Evolutionary conservation across 2,113 vertebrate genomes (phyloP), one percentile per base, ranked within the genome.

Genomic region (Hippocampus zosterae): DNA sequence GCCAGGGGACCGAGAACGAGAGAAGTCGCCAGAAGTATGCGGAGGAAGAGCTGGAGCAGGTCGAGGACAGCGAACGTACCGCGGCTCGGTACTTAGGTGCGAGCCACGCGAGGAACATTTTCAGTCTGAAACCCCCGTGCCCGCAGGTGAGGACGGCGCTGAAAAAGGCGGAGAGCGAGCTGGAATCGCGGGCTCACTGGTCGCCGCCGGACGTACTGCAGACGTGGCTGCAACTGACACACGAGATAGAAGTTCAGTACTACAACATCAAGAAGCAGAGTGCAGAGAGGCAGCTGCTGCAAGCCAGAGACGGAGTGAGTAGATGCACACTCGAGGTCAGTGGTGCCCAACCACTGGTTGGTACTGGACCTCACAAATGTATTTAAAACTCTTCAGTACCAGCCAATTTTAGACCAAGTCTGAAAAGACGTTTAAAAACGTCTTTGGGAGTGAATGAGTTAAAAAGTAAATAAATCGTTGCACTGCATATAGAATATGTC

Each of bases 161-260:
- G 64, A 95, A 88, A 87, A 95, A 94, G 25, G 96, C 96, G 0
- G 96, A 98, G 91, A 91, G 93, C 82, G 94, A 98, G 89, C 90
- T 98, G 87, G 95, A 97, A 83, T 93, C 92, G 0, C 94, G 93
- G 77, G 92, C 90, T 66, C 89, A 72, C 37, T 95, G 94, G 94
- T 83, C 91, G 0, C 93, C 93, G 0, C 94, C 96, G 0, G 94
- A 94, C 12, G 76, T 90, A 3, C 91, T 98, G 65, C 95, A 98
- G 92, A 96, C 91, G 71, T 98, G 96, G 97, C 93, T 98, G 53
- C 96, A 98, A 93, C 92, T 98, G 73, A 98, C 95, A 0, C 95
- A 98, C 0, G 97, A 98, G 83, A 92, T 98, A 61, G 97, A 98
- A 83, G 94, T 97, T 3, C 94, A 95, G 72, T 96, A 98, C 85